Evolutionary conservation across 2,888 invertebrate genomes (phyloP).

Genomic region (Lysandra bellargus): DNA sequence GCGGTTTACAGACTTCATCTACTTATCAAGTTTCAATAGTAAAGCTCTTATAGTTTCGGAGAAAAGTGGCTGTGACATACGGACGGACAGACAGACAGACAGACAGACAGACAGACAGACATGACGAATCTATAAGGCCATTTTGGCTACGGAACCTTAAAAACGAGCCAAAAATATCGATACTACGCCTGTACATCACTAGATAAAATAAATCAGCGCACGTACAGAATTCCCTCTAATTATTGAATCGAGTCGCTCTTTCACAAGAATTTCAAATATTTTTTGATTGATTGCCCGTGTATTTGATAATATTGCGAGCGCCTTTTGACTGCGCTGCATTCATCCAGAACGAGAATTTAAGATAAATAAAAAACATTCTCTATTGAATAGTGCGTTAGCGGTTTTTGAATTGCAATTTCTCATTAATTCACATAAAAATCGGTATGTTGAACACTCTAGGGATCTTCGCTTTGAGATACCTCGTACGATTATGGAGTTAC

Average conservation of each 20-base stretch:
- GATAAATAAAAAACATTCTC: neutral
- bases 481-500: no score
- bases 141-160: no score
- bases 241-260: slow-evolving; percentile 40
- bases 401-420: neutral
- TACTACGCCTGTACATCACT: slow-evolving; percentile 26
- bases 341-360: neutral
- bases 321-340: slow-evolving; percentile 21
- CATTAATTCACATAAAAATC: neutral
- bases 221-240: slow-evolving; percentile 43
- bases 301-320: slow-evolving; percentile 10
- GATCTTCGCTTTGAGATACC: neutral
- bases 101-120: no score
- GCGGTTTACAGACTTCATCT: no score
- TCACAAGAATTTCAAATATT: slow-evolving; percentile 39
- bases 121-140: no score
- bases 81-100: no score
- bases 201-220: slow-evolving; percentile 36
- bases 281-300: slow-evolving; percentile 34
- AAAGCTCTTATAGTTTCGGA: no score
- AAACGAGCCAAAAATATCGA: neutral
- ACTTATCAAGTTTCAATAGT: no score
- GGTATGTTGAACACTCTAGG: neutral
- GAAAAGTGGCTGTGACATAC: no score
- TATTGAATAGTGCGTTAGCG: neutral